A percentile compares a stretch with the other conserved stretches of the same genome.
phyloP scores from a whole-genome alignment of 35 echinoderm and acorn worm genomes.

The Eucidaris tribuloides region DNA sequence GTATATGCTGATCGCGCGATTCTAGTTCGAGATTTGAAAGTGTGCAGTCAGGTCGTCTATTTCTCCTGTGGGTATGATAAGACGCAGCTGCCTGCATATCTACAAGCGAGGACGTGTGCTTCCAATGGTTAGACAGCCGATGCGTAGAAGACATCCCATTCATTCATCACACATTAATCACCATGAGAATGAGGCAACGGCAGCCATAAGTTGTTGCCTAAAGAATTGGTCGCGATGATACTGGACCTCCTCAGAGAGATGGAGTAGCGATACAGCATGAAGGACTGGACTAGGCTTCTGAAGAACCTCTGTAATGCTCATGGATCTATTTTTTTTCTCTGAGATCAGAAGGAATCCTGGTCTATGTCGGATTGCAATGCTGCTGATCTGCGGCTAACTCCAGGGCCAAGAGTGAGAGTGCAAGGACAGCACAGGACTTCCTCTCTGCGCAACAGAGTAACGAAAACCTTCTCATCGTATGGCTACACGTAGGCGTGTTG shows the following conservation, averaged over 20 bases:
- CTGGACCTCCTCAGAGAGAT: conserved; percentile 13
- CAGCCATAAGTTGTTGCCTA: neutral
- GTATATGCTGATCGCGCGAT: neutral
- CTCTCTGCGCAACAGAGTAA: conserved; percentile 1
- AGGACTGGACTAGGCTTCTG: neutral
- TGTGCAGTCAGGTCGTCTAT: neutral
- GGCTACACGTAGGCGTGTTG: no score
- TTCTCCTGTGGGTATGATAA: no score
- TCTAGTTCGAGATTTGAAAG: neutral
- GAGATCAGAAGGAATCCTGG: no score
- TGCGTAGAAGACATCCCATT: conserved; percentile 10
- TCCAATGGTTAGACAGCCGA: neutral
- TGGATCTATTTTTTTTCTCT: no score
- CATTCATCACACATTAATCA: neutral
- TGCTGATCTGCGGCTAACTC: neutral
- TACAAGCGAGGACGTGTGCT: neutral
- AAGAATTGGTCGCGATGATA: neutral
- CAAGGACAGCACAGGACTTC: neutral
- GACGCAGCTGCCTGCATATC: neutral
- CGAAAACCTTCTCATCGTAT: neutral
- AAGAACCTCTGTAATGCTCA: no score
- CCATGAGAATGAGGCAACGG: neutral
- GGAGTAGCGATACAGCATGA: conserved; percentile 27
- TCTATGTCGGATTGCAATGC: neutral
- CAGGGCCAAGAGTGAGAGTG: neutral